Base-by-base conservation (phyloP, 2,888 invertebrate species). In the Linnaemya tessellans region DNA sequence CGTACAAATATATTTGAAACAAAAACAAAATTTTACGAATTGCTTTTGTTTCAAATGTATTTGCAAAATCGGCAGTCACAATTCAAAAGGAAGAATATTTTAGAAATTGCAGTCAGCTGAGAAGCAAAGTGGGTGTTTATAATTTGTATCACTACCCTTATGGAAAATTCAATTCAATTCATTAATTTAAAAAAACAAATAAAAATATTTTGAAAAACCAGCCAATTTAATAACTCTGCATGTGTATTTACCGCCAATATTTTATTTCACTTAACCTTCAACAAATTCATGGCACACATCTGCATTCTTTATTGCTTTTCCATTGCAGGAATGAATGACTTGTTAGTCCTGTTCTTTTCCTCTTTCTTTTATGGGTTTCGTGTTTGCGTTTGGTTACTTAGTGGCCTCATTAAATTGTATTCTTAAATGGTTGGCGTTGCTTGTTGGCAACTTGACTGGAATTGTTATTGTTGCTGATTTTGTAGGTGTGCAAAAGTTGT, bases 401-500 rank as follows among this genome's bases (percentile, higher is more conserved):
- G 71, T 73, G 80, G 73, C 80, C 58, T 60, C 64, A 74, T 67
- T 80, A 58, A 49, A 51, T 56, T 73, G 15, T 51, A 30, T 43
- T 64, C 13, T 75, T 25, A 75, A 79, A 56, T 71, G 64, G 35
- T 25, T 15, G 22, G 18, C 18, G 35, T 38, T 60, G 60, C n/a
- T 58, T 79, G 35, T 20, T 35, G n/a, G 0, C 35, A 20, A 64
- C 22, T 65, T 67, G 73, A 25, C 15, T 74, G 67, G 43, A 62
- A 62, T 68, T 75, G 22, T 68, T 54, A 15, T 25, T 54, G 13
- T 54, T 75, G 35, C 11, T n/a, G 35, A 9, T 64, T 43, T 46
- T 30, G 78, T 20, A 41, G 71, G 65, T 58, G 60, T 43, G 25
- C 60, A 43, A 54, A 67, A 73, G 78, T 56, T 78, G 71, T 73